phyloP scores from a whole-genome alignment of 2,797 vertebrate genomes.

The Diglossa cyanea region DNA sequence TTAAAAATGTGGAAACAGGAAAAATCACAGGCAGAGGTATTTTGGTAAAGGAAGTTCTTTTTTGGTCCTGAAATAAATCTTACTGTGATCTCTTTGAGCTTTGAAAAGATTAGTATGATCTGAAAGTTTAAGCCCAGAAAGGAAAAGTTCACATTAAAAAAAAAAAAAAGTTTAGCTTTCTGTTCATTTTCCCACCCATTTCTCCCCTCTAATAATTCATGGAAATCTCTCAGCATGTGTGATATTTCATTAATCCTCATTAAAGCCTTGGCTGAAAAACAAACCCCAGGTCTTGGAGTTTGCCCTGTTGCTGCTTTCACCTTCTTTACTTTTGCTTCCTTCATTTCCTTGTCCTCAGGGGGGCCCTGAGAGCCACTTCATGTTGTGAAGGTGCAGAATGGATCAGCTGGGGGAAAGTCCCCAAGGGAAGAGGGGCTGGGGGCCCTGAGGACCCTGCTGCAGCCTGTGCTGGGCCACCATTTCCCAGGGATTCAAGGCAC shows the following conservation, averaged over 20 bases:
- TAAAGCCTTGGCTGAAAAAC: neutral
- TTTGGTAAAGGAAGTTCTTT: neutral
- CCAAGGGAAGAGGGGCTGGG: neutral
- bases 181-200: neutral
- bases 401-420: neutral
- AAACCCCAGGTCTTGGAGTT: neutral
- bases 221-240: neutral
- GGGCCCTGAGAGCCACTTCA: fast-evolving
- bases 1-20: neutral
- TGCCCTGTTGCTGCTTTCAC: neutral
- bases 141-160: neutral
- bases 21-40: neutral
- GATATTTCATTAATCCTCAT: neutral
- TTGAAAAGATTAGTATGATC: neutral
- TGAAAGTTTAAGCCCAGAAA: neutral
- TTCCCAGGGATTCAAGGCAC: fast-evolving
- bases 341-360: neutral
- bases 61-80: neutral
- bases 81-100: neutral
- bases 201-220: neutral
- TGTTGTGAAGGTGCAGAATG: neutral
- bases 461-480: neutral
- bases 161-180: neutral
- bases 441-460: neutral
- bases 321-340: neutral